These are phyloP conservation scores for Sisyra nigra DNA, from an alignment of 2,888 invertebrate species.

Conservation along the genomic window DNA sequence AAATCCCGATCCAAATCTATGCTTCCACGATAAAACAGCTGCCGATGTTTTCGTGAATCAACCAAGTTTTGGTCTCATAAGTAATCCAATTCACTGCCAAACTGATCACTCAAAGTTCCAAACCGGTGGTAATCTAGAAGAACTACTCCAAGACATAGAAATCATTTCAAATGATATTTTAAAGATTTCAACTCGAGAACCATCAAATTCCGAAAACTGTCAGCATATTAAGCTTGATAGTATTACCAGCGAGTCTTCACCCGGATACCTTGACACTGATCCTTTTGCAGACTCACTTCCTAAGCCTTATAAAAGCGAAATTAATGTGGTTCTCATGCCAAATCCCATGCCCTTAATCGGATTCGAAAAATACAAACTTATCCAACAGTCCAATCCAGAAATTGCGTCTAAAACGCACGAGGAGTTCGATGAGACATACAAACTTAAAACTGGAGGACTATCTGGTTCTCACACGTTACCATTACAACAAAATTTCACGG, in stretches of 20 bases:
- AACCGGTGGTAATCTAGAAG: constrained; percentile 49
- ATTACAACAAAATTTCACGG: not conserved
- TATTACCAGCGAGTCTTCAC: constrained; percentile 2
- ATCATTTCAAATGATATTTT: constrained; percentile 31
- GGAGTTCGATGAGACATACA: not conserved
- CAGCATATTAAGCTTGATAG: constrained; percentile 2
- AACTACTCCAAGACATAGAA: constrained; percentile 50
- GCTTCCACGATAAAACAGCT: constrained; percentile 13
- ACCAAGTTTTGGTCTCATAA: not conserved
- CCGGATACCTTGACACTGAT: not conserved
- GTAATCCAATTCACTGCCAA: not conserved
- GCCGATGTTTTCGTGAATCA: constrained; percentile 10
- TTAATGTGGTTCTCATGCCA: constrained; percentile 27
- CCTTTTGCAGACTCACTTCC: constrained; percentile 10
- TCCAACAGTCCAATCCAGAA: constrained; percentile 9
- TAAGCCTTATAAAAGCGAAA: constrained; percentile 25
- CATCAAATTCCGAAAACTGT: not conserved
- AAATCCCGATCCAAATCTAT: constrained; percentile 10
- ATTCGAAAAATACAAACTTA: constrained; percentile 25
- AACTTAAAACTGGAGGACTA: not conserved
- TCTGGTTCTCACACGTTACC: constrained; percentile 3
- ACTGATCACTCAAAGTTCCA: constrained; percentile 24
- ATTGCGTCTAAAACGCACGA: constrained; percentile 4
- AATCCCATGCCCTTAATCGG: constrained; percentile 28
- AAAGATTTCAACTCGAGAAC: constrained; percentile 11